A percentile compares a stretch with the other conserved stretches of the same genome.
phyloP scores from a whole-genome alignment of 2,113 vertebrate genomes.

The Cygnus atratus region DNA sequence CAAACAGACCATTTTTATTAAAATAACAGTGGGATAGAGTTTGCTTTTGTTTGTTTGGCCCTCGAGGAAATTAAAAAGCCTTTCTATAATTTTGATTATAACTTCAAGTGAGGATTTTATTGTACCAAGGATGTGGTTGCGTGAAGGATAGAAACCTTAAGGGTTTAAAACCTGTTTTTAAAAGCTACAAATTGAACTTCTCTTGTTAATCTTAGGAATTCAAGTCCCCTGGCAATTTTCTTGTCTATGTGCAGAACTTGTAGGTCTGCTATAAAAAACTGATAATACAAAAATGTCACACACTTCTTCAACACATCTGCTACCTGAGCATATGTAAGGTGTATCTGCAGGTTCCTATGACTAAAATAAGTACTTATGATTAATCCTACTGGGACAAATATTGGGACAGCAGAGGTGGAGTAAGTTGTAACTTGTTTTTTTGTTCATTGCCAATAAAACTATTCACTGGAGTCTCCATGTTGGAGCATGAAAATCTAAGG shows the following conservation, averaged over 20 bases:
- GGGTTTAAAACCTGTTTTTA: conserved; percentile 54
- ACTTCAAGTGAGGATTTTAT: conserved; percentile 59
- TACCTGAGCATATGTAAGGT: neutral
- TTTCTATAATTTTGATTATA: conserved; percentile 63
- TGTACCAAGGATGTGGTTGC: conserved; percentile 28
- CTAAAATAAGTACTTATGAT: neutral
- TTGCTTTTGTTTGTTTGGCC: conserved; percentile 61
- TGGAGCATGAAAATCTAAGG: neutral
- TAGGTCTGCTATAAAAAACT: conserved; percentile 27
- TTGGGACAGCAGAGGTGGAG: neutral
- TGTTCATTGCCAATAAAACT: neutral
- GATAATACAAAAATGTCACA: neutral
- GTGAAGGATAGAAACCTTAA: conserved; percentile 54
- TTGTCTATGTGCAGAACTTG: neutral
- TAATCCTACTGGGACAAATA: neutral
- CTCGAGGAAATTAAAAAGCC: conserved; percentile 61
- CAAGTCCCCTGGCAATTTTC: conserved; percentile 2
- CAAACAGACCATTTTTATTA: conserved; percentile 53
- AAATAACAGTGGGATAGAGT: conserved; percentile 54
- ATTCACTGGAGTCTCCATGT: neutral
- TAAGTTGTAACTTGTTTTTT: neutral
- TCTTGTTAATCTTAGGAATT: conserved; percentile 34
- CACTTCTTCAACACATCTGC: neutral
- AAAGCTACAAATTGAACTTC: conserved; percentile 30
- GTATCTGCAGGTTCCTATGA: neutral